Evolutionary conservation across 2,888 invertebrate species (phyloP), one percentile per base, ranked within the genome.

Genomic region (Steinernema hermaphroditum): DNA sequence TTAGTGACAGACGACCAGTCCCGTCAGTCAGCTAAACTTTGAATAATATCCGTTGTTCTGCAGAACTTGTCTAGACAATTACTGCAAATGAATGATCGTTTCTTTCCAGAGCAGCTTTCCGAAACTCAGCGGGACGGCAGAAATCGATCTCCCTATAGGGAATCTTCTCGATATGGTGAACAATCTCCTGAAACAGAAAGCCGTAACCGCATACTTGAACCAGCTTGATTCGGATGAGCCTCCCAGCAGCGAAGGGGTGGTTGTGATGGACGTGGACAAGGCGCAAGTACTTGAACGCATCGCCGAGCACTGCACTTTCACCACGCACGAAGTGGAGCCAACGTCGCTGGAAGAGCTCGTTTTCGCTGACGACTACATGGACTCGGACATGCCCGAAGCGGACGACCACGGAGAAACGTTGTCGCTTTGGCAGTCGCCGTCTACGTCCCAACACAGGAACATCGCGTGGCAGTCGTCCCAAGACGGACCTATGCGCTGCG

Each of bases 341-440:
- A 4, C 2, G 4, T 2, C 46, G 4, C n/a, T n/a, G n/a, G 46
- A 46, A 46, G n/a, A 2, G 6, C 68, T 80, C 16, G 80, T 82
- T 8, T 82, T 78, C 68, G 81, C 82, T 29, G 82, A 82, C 68
- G 82, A 82, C 50, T 79, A 78, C 49, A 75, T 74, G 16, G 81
- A 81, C 70, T 74, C 75, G 16, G 76, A 70, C 8, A 72, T 68
- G 41, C 46, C 46, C n/a, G 8, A 37, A 37, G 37, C 37, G 37
- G 37, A 37, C 6, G 6, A 8, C 6, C 4, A 37, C 37, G 12
- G 37, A 37, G 37, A 4, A 4, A 37, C 6, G 37, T 8, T 8
- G 37, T 37, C 12, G 12, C 37, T 37, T 12, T 37, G 37, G 37
- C 6, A 37, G 37, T 4, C 6, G 12, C 37, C 4, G 37, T 8